Percentiles rank a stretch among this genome's conserved stretches.
Evolutionary conservation across 2,797 vertebrate species (phyloP).

Genomic region (Triplophysa bombifrons): DNA sequence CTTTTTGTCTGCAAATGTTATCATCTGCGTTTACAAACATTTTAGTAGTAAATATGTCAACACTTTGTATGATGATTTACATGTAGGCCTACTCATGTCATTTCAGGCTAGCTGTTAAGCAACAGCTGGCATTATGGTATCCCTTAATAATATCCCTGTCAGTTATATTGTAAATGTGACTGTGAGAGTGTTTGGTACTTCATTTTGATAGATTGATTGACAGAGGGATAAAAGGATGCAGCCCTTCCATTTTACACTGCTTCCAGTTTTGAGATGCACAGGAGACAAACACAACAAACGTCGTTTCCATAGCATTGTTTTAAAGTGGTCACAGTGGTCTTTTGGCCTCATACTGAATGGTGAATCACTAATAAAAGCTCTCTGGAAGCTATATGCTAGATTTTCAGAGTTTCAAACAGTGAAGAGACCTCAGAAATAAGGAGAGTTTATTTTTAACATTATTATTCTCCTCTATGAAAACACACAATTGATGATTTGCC

Average conservation of each 20-base stretch:
- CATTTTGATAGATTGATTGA: background rate
- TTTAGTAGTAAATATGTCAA: slow-evolving; percentile 16
- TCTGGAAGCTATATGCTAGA: too few relatives aligned
- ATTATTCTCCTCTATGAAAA: too few relatives aligned
- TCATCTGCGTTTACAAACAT: background rate
- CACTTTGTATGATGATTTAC: too few relatives aligned
- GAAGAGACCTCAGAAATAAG: too few relatives aligned
- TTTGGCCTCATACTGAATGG: background rate
- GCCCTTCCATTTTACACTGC: slow-evolving; percentile 1
- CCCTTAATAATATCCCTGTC: slow-evolving; percentile 17
- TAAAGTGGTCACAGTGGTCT: background rate
- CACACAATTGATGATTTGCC: too few relatives aligned
- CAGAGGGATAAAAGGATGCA: background rate
- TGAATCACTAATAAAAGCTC: background rate
- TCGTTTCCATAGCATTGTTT: background rate
- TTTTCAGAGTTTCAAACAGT: too few relatives aligned
- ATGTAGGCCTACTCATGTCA: too few relatives aligned
- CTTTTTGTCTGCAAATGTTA: background rate
- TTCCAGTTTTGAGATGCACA: background rate
- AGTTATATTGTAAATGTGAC: background rate
- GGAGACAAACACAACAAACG: background rate
- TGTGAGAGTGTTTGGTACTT: background rate
- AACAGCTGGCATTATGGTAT: slow-evolving; percentile 4
- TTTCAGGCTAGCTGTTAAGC: slow-evolving; percentile 30
- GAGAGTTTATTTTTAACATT: too few relatives aligned